Evolutionary conservation across 2,113 vertebrate species (phyloP).

Genomic region (Sceloporus tristichus): DNA sequence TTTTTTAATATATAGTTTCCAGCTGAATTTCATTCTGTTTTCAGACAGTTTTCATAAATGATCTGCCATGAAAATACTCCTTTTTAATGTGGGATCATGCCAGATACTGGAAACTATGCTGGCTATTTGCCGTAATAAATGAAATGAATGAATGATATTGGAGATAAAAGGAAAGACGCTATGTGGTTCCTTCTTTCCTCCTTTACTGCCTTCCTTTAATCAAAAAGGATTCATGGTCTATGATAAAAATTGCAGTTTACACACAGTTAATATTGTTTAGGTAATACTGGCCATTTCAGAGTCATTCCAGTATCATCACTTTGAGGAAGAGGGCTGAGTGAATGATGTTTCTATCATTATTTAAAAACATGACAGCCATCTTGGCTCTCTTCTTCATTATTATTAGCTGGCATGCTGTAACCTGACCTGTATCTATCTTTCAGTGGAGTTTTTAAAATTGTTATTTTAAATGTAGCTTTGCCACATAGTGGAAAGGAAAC

Average conservation of each 20-base stretch:
- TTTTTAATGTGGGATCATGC: slow-evolving; percentile 7
- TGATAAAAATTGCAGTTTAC: not conserved
- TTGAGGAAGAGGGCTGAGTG: not conserved
- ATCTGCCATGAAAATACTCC: not conserved
- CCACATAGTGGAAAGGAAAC: not conserved
- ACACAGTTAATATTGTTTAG: slow-evolving; percentile 5
- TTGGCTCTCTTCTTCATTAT: not conserved
- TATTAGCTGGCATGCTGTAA: not conserved
- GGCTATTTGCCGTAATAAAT: too few species aligned
- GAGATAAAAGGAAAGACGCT: not conserved
- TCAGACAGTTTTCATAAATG: slow-evolving; percentile 29
- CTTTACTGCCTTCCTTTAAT: not conserved
- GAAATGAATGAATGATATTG: not conserved
- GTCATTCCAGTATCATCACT: slow-evolving; percentile 3
- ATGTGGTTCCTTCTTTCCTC: not conserved
- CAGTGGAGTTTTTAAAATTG: not conserved
- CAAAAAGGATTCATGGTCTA: slow-evolving; percentile 6
- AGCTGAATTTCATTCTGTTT: slow-evolving; percentile 9
- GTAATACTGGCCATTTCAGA: not conserved
- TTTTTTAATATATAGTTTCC: not conserved
- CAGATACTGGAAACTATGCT: not conserved
- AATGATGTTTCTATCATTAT: not conserved
- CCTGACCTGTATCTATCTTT: not conserved
- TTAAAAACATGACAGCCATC: not conserved
- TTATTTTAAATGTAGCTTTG: not conserved